Base-by-base conservation (phyloP, 2,797 vertebrate species). In the Pseudomugil gertrudae region DNA sequence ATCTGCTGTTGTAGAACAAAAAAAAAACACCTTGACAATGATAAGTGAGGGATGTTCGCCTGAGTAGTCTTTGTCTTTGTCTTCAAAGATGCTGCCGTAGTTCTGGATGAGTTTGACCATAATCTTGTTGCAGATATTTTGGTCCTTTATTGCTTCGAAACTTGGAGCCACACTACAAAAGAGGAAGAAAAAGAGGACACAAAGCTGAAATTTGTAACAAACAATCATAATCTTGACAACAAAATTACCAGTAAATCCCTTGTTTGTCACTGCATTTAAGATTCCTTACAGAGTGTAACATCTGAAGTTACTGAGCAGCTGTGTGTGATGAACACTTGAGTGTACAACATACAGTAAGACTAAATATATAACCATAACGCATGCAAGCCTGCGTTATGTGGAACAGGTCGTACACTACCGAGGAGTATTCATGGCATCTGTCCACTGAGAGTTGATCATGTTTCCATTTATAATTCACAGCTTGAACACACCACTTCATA, bases 101-200 rank as follows among this genome's bases (percentile, higher is more conserved):
- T 95, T 95, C 91, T 96, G 95, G 80, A 99, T 94, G 75, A 98
- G 92, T 84, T 91, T 94, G 52, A 91, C 90, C 95, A 96, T 95
- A 78, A 98, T 95, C 79, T 94, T 96, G 88, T 98, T 99, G 75
- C 96, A 97, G 80, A 96, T 93, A 60, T 94, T 94, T 79, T 97
- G 96, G 47, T 98, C 93, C 78, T 91, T 95, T 69, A 98, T 92
- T 32, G 95, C 95, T 74, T 97, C 96, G 29, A 95, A 91, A 74
- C 96, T 93, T 50, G 95, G 82, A 54, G 93, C 84, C 47, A 99
- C 96, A 0, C 97, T 99, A 83, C 7, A 64, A 80, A 79, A 79
- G 9, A 59, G 66, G n/a, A 2, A 69, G 1, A 19, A 35, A 33
- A 10, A 61, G 15, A 17, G 27, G 36, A 32, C 45, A 36, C 45